Percentiles rank a stretch among this genome's conserved stretches.
Evolutionary conservation across 2,113 vertebrate genomes (phyloP).

Genomic region (Scomber colias): DNA sequence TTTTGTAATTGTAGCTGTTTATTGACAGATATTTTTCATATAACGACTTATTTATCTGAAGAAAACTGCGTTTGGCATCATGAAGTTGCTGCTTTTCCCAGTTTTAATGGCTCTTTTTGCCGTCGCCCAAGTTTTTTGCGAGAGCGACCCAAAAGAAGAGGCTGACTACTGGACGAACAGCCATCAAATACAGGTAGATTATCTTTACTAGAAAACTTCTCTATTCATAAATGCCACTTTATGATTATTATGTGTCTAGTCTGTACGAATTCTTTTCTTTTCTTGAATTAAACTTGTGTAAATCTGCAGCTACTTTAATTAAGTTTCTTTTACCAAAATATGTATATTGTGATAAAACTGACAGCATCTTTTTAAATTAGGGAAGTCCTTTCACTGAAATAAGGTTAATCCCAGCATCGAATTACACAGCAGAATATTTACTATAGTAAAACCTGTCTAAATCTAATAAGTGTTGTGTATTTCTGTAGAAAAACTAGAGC

Average conservation of each 20-base stretch:
- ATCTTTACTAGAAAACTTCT: neutral
- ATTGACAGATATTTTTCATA: neutral
- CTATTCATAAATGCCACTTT: neutral
- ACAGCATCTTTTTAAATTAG: too few relatives aligned
- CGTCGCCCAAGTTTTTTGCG: slow-evolving; percentile 85
- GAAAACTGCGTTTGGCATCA: slow-evolving; percentile 63
- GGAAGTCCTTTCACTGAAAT: too few relatives aligned
- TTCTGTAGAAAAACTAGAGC: neutral
- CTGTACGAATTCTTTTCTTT: too few relatives aligned
- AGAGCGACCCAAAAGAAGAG: slow-evolving; percentile 85
- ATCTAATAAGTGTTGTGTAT: neutral
- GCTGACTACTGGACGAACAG: slow-evolving; percentile 89
- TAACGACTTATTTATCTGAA: neutral
- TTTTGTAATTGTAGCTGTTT: neutral
- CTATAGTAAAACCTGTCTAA: neutral
- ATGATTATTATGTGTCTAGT: neutral
- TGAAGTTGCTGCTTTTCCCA: slow-evolving; percentile 89
- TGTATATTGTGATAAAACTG: too few relatives aligned
- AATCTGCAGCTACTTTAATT: too few relatives aligned
- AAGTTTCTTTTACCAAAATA: too few relatives aligned
- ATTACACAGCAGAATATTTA: too few relatives aligned
- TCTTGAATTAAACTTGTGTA: too few relatives aligned
- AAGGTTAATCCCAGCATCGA: too few relatives aligned
- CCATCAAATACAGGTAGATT: slow-evolving; percentile 87
- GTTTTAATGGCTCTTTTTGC: slow-evolving; percentile 86